Conservation (phyloP, 1,140 invertebrate species). For the Solenopsis invicta region DNA sequence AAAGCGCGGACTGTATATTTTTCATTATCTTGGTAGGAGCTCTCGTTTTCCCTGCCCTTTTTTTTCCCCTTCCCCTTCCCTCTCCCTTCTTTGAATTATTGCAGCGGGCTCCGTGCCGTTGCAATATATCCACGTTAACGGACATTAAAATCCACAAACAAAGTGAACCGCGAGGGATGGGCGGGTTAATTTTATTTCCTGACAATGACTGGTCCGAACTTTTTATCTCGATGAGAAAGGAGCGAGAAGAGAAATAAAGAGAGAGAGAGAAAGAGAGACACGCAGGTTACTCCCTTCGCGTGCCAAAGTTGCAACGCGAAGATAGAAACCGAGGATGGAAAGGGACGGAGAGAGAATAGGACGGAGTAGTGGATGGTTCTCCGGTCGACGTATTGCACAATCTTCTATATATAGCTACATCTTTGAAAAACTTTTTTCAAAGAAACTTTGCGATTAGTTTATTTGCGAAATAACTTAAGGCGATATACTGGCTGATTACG, state of each 20-base stretch:
- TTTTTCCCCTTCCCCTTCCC: neutral
- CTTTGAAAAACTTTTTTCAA: conserved; percentile 19
- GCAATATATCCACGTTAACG: conserved; percentile 64
- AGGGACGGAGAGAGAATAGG: neutral
- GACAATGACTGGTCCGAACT: conserved; percentile 59
- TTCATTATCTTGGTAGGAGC: conserved; percentile 55
- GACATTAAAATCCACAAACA: conserved; percentile 66
- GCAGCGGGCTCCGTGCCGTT: conserved; percentile 31
- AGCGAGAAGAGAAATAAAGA: neutral
- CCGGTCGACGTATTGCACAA: conserved; percentile 18
- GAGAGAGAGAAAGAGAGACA: neutral
- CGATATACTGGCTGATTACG: neutral
- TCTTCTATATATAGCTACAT: neutral
- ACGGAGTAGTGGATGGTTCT: neutral
- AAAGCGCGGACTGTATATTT: conserved; percentile 63
- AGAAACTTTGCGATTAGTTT: conserved; percentile 17
- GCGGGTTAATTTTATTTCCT: conserved; percentile 61
- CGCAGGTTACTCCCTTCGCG: conserved; percentile 1
- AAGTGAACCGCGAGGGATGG: conserved; percentile 53
- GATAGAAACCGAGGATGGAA: conserved; percentile 6
- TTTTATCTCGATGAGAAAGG: conserved; percentile 43
- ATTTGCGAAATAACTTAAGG: conserved; percentile 11
- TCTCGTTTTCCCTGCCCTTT: conserved; percentile 36
- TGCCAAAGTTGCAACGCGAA: conserved; percentile 42
- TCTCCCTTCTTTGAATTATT: conserved; percentile 42